A percentile compares a stretch with the other conserved stretches of the same genome.
Evolutionary conservation across 2,113 vertebrate species (phyloP).

Genomic region (Numenius arquata): DNA sequence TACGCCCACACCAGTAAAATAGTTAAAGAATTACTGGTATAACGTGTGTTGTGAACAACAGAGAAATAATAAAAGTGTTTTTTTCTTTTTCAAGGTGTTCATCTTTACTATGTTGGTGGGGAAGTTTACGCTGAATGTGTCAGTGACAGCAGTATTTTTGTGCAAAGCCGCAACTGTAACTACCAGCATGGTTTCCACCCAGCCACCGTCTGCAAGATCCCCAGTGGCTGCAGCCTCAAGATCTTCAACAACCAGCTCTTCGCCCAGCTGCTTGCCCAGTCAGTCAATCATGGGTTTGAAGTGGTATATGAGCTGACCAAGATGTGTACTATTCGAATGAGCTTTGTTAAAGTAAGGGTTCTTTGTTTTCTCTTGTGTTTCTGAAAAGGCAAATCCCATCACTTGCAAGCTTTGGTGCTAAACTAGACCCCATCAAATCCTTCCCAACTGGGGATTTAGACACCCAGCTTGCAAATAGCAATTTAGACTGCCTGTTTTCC

Average conservation of each 20-base stretch:
- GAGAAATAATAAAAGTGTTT: neutral
- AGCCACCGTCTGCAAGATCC: constrained; percentile 96
- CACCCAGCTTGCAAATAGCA: neutral
- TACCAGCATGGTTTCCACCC: constrained; percentile 97
- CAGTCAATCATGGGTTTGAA: constrained; percentile 95
- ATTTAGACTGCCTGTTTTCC: neutral
- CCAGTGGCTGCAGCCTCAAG: constrained; percentile 97
- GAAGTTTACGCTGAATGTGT: constrained; percentile 97
- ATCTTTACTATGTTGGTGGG: constrained; percentile 93
- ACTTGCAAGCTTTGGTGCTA: neutral
- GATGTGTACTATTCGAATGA: constrained; percentile 98
- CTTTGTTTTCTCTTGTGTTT: constrained; percentile 1
- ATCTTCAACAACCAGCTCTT: constrained; percentile 99
- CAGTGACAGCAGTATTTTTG: constrained; percentile 98
- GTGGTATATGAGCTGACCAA: constrained; percentile 97
- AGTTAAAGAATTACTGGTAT: neutral
- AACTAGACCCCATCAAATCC: neutral
- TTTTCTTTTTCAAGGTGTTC: constrained; percentile 78
- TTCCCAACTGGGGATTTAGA: neutral
- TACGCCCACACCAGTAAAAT: neutral
- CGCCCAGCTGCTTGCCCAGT: constrained; percentile 94
- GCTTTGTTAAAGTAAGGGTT: constrained; percentile 91
- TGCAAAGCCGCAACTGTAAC: constrained; percentile 99
- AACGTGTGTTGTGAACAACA: neutral
- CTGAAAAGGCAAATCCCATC: neutral